Base-by-base conservation (phyloP, 2,888 invertebrate species). In the Lepas anatifera region DNA sequence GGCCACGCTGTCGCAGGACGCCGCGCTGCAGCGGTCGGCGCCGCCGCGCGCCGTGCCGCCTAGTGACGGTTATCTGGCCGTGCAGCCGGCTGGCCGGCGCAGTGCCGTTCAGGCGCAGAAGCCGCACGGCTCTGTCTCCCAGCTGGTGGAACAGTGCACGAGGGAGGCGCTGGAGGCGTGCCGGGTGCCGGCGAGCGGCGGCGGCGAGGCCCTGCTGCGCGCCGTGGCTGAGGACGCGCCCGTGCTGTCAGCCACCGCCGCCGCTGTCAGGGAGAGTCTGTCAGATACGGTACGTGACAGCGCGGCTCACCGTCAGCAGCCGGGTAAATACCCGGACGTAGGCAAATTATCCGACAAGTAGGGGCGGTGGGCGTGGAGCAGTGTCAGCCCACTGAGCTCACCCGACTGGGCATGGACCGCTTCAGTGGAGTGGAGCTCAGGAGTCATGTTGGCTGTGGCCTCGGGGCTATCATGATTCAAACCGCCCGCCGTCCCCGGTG, bases 31-130 rank as follows among this genome's bases (percentile, higher is more conserved):
- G 80, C 83, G 87, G 69, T 81, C 85, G 29, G 71, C 69, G 25
- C 70, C 69, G 27, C 71, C 72, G 25, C 70, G 70, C 68, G 85
- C 86, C 72, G 78, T n/a, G 25, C 86, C 89, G 39, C 89, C 89
- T 79, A 95, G 95, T 77, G 95, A 95, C 81, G 92, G 92, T 0
- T 96, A 95, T 80, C 82, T 95, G 64, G 87, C 89, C 13, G 92
- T 92, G 18, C 89, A 95, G 88, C 92, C 96, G 22, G 87, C 89
- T 52, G 92, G 94, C 80, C 86, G 94, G 72, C 87, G 95, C 73
- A 90, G 92, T 79, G 84, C 93, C 73, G 83, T 89, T 77, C 84
- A 77, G 22, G 75, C 76, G 68, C 72, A 76, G 70, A 80, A 79
- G 74, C 78, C 77, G 1, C 76, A 76, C 68, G 77, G 77, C 11